Conservation (phyloP, 2,797 vertebrate genomes). For the Pseudomugil tenellus region DNA sequence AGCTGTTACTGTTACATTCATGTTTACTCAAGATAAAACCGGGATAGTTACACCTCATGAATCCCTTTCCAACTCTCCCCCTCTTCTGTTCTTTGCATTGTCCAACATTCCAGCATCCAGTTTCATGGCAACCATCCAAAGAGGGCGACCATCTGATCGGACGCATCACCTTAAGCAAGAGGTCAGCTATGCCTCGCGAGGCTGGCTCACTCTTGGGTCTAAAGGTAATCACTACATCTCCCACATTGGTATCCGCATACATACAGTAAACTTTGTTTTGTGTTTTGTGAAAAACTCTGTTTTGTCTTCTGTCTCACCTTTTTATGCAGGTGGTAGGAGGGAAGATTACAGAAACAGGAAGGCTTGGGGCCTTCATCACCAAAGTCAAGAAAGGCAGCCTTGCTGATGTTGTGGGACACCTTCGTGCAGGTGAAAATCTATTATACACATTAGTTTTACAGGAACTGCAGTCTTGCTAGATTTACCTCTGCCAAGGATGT, state of each 20-base stretch:
- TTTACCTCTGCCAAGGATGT: no score
- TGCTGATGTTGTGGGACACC: slow-evolving; percentile 96
- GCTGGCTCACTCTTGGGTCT: slow-evolving; percentile 94
- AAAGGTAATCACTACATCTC: slow-evolving; percentile 85
- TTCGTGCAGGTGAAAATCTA: slow-evolving; percentile 89
- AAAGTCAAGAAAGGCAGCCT: slow-evolving; percentile 99
- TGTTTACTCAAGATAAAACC: neutral
- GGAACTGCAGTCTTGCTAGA: no score
- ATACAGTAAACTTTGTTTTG: no score
- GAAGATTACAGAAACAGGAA: slow-evolving; percentile 96
- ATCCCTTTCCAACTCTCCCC: neutral
- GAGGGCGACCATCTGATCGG: slow-evolving; percentile 97
- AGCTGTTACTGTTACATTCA: neutral
- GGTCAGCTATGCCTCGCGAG: slow-evolving; percentile 94
- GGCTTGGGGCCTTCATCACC: slow-evolving; percentile 99
- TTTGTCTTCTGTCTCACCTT: neutral
- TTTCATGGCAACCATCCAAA: slow-evolving; percentile 98
- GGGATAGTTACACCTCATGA: neutral
- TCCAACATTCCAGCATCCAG: slow-evolving; percentile 87
- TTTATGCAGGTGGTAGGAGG: slow-evolving; percentile 92
- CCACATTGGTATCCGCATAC: no score
- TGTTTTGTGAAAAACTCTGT: neutral
- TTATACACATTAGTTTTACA: neutral
- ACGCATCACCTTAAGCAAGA: slow-evolving; percentile 97
- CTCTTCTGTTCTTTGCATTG: neutral